Evolutionary conservation across 2,797 vertebrate genomes (phyloP).

Genomic region (Coilia nasus): DNA sequence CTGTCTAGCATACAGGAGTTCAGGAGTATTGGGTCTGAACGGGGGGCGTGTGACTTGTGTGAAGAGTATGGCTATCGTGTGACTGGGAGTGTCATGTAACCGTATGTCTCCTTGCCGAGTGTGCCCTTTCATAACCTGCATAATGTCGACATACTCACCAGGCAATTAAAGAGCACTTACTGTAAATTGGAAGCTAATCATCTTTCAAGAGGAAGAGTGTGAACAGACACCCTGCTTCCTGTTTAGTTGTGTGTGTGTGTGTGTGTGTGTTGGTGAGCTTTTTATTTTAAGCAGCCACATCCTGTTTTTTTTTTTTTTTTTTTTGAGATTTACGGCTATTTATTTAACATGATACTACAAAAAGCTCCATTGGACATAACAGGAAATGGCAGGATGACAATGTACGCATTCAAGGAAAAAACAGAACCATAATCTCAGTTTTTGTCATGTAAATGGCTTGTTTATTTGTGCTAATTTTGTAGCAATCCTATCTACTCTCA

Average conservation of each 20-base stretch:
- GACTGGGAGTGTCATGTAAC: background rate
- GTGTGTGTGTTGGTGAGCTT: background rate
- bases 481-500: background rate
- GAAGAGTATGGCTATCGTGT: background rate
- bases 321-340: background rate
- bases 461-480: background rate
- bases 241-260: background rate
- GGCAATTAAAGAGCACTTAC: conserved; percentile 16
- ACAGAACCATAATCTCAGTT: background rate
- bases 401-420: background rate
- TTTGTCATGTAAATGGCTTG: background rate
- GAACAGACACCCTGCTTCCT: background rate
- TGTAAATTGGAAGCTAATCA: conserved; percentile 13
- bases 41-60: background rate
- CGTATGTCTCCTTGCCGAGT: background rate
- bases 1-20: background rate
- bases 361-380: background rate
- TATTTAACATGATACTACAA: background rate
- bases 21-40: background rate
- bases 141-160: conserved; percentile 11
- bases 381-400: background rate
- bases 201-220: conserved; percentile 11
- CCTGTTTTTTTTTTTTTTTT: background rate
- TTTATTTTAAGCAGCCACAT: conserved; percentile 12
- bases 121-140: conserved; percentile 16